Evolutionary conservation across 2,888 invertebrate species (phyloP), one percentile per base, ranked within the genome.

Genomic region (Gortyna flavago): DNA sequence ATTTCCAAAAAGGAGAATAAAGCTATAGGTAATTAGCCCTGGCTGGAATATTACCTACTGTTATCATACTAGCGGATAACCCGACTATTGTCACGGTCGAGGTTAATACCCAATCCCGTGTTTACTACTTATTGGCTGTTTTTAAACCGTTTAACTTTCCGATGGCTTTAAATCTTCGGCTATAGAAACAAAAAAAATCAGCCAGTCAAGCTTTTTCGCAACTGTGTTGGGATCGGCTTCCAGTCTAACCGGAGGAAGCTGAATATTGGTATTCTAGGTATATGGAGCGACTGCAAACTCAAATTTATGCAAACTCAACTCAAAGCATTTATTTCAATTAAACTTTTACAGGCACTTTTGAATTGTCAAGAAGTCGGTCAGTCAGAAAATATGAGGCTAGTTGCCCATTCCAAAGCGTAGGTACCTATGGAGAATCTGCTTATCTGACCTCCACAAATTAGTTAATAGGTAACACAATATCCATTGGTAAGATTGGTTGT

Each of bases 1-100:
- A 69, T 77, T 79, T 57, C 62, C 83, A 44, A n/a, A 18, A 16
- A 25, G 32, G 21, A 83, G 64, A 77, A 80, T 44, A 83, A 80
- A 2, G n/a, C 18, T 48, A 9, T 38, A 21, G n/a, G 18, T 35
- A 35, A 79, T 82, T 41, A 66, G 35, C n/a, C 44, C 4, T 48
- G 2, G 38, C 61, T 11, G 6, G 9, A 18, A 59, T 44, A 35
- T 44, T 74, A 59, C 51, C 77, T 59, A 59, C 16, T 69, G n/a
- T 25, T 69, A 83, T 83, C 44, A 66, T 32, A 21, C 1, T 0
- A 18, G 54, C 61, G 79, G 79, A 62, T 83, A 70, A 83, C 35
- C 69, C 44, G 29, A 4, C 64, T 25, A 77, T 83, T 80, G 69
- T 70, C 61, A 79, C 29, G 79, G 57, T 78, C 41, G 48, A 65